A percentile compares a stretch with the other conserved stretches of the same genome.
These are phyloP conservation scores for Lycocorax pyrrhopterus DNA, from an alignment of 2,113 vertebrate species.

Conservation along the genomic window DNA sequence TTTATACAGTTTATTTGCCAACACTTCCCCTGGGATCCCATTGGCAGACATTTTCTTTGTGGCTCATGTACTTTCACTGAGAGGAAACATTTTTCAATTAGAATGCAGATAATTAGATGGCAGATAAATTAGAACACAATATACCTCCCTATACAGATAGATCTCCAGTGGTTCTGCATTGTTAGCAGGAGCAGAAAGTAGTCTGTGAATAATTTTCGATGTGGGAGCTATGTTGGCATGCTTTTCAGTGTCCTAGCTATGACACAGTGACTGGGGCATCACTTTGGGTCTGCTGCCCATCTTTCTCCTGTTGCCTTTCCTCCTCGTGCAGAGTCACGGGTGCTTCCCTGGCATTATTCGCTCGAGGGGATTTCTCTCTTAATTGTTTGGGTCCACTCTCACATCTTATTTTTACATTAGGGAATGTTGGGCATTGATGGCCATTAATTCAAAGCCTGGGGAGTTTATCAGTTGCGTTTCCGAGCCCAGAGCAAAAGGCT, in stretches of 20 bases:
- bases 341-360: background rate
- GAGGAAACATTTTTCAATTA: constrained; percentile 62
- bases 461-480: background rate
- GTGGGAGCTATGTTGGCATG: background rate
- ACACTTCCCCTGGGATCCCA: constrained; percentile 20
- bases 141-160: background rate
- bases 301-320: background rate
- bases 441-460: background rate
- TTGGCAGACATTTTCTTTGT: constrained; percentile 59
- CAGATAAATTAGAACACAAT: constrained; percentile 55
- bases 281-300: background rate
- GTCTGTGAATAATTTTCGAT: background rate
- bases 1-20: constrained; percentile 50
- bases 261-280: background rate
- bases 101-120: constrained; percentile 44
- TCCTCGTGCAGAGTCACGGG: background rate
- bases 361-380: background rate
- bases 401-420: background rate
- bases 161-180: background rate
- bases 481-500: background rate
- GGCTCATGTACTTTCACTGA: constrained; percentile 37
- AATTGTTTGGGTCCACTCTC: background rate
- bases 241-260: background rate
- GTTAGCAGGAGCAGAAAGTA: background rate
- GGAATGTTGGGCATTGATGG: background rate